These are phyloP conservation scores for Spatulosminthurus flaviceps DNA, from an alignment of 2,888 invertebrate species.

Conservation along the genomic window DNA sequence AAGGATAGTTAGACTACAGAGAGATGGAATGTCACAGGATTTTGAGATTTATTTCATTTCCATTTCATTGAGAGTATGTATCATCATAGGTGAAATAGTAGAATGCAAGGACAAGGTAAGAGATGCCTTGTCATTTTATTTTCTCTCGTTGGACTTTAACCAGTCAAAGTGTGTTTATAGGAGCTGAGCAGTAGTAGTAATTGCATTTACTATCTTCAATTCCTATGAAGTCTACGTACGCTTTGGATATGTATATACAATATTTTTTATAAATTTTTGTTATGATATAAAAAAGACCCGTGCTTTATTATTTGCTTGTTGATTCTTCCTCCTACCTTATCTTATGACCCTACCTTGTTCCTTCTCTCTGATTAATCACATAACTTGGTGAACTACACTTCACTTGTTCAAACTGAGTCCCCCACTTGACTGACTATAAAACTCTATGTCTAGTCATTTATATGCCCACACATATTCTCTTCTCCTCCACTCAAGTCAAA, in stretches of 20 bases:
- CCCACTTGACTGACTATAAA: constrained; percentile 13
- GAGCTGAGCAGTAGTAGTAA: too few relatives aligned
- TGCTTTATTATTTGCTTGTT: constrained; percentile 22
- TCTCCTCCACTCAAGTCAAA: constrained; percentile 30
- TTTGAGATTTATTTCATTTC: constrained; percentile 39
- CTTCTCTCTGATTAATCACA: too few relatives aligned
- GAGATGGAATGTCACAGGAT: constrained; percentile 27
- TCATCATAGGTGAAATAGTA: neutral
- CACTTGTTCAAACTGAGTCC: neutral
- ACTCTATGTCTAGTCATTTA: constrained; percentile 8
- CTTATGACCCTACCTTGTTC: neutral
- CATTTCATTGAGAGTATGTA: constrained; percentile 23
- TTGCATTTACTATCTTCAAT: too few relatives aligned
- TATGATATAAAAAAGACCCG: neutral
- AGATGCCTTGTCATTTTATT: constrained; percentile 32
- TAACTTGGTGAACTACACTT: too few relatives aligned
- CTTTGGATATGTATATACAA: neutral
- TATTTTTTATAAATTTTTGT: too few relatives aligned
- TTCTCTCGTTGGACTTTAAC: neutral
- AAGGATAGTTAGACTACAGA: neutral
- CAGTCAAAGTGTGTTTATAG: too few relatives aligned
- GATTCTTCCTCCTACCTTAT: neutral
- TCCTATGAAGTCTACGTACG: too few relatives aligned
- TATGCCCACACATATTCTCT: constrained; percentile 22
- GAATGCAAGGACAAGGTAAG: neutral